Conservation (phyloP, 2,888 invertebrate genomes). For the Hypercompe scribonia region DNA sequence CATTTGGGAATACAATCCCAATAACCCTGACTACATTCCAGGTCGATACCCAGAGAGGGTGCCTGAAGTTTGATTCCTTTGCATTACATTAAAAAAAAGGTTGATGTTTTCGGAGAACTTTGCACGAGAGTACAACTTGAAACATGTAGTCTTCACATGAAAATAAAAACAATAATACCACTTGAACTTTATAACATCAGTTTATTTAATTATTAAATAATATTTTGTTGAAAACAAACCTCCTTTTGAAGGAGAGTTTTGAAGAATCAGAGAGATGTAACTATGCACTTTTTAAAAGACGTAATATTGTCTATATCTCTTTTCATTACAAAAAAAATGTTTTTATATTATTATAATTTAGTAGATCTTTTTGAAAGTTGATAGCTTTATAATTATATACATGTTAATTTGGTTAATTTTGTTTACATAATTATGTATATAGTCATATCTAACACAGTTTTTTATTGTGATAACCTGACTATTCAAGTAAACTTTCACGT, state of each 20-base stretch:
- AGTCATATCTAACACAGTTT: not conserved
- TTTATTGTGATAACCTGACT: not conserved
- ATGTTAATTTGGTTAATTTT: not conserved
- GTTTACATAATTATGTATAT: not conserved
- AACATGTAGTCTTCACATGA: not conserved
- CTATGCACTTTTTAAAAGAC: not conserved
- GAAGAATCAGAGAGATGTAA: too few species aligned
- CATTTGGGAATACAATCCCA: constrained; percentile 83
- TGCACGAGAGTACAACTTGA: not conserved
- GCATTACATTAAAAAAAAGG: not conserved
- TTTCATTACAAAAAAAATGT: not conserved
- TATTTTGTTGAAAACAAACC: not conserved
- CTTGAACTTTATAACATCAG: not conserved
- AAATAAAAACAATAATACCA: not conserved
- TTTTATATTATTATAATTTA: not conserved
- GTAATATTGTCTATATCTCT: not conserved
- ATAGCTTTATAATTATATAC: not conserved
- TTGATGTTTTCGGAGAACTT: not conserved
- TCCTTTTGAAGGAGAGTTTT: too few species aligned
- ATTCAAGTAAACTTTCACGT: not conserved
- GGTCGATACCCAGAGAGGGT: constrained; percentile 76
- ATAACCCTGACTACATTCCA: constrained; percentile 78
- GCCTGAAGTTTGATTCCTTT: constrained; percentile 66
- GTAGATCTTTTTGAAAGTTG: not conserved
- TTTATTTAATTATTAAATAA: not conserved